Conservation (phyloP, 2,888 invertebrate genomes). For the Caenorhabditis imperialis region DNA sequence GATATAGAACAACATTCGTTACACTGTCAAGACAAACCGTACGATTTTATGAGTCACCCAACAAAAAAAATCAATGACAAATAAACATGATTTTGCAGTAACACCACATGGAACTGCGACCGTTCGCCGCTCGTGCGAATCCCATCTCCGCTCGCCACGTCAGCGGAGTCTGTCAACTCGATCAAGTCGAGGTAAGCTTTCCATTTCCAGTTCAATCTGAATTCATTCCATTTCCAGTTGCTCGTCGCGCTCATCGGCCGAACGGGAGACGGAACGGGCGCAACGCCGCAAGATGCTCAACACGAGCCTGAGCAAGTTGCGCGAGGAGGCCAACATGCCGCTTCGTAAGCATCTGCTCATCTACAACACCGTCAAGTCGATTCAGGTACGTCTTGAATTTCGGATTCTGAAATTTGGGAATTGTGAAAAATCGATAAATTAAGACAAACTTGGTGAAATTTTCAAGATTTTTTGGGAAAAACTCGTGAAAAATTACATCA, state of each 20-base stretch:
- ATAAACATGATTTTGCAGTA: background rate
- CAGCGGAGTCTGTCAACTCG: conserved; percentile 61
- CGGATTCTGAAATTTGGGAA: background rate
- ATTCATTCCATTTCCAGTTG: conserved; percentile 49
- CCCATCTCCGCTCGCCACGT: conserved; percentile 60
- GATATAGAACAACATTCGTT: background rate
- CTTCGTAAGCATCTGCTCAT: conserved; percentile 68
- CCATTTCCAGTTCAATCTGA: background rate
- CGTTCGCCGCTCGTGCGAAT: conserved; percentile 56
- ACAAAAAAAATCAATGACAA: background rate
- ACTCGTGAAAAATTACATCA: no score
- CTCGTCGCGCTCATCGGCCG: conserved; percentile 65
- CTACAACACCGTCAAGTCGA: conserved; percentile 65
- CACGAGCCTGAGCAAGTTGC: conserved; percentile 61
- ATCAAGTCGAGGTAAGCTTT: conserved; percentile 55
- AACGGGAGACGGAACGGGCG: conserved; percentile 64
- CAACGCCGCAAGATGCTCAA: conserved; percentile 64
- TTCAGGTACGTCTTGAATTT: conserved; percentile 58
- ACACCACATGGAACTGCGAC: conserved; percentile 32
- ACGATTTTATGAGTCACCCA: no score
- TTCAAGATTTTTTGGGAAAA: no score
- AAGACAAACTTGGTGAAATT: no score
- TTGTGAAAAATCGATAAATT: no score
- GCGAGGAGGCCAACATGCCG: conserved; percentile 60
- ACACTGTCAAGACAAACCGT: background rate